Evolutionary conservation across 2,888 invertebrate genomes (phyloP).

Genomic region (Holacanthella duospinosa): DNA sequence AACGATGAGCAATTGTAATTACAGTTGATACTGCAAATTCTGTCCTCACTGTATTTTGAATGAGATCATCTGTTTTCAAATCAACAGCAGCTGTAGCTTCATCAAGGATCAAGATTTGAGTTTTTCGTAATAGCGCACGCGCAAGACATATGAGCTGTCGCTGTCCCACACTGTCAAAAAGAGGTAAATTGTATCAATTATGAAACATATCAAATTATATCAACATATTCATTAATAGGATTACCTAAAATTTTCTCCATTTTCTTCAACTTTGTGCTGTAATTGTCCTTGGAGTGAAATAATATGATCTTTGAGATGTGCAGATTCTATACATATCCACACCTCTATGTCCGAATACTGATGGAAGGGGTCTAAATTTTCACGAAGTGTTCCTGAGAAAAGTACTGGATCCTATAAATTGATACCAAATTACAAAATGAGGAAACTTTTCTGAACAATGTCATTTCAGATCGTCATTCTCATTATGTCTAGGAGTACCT

Average conservation of each 20-base stretch:
- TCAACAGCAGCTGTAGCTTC: conserved; percentile 49
- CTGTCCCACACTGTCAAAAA: conserved; percentile 23
- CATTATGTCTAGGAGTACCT: not conserved
- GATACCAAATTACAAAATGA: too few relatives aligned
- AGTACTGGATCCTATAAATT: conserved; percentile 49
- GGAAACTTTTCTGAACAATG: not conserved
- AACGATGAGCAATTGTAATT: conserved; percentile 81
- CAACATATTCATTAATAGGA: not conserved
- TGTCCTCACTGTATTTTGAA: conserved; percentile 66
- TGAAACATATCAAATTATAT: too few relatives aligned
- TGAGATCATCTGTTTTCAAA: conserved; percentile 46
- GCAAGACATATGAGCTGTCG: conserved; percentile 27
- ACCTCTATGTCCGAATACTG: conserved; percentile 45
- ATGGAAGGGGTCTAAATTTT: conserved; percentile 50
- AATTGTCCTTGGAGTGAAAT: conserved; percentile 36
- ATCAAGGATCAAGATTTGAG: conserved; percentile 42
- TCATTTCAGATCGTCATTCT: not conserved
- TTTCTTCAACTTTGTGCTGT: conserved; percentile 41
- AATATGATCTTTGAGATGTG: conserved; percentile 43
- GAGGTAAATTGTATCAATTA: not conserved
- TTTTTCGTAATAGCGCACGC: conserved; percentile 24
- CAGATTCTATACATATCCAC: conserved; percentile 47
- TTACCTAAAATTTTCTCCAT: conserved; percentile 36
- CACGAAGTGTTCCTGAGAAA: conserved; percentile 49
- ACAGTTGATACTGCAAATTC: conserved; percentile 80